Conservation (phyloP, 2,113 vertebrate genomes). For the Gallinago jamesoni region DNA sequence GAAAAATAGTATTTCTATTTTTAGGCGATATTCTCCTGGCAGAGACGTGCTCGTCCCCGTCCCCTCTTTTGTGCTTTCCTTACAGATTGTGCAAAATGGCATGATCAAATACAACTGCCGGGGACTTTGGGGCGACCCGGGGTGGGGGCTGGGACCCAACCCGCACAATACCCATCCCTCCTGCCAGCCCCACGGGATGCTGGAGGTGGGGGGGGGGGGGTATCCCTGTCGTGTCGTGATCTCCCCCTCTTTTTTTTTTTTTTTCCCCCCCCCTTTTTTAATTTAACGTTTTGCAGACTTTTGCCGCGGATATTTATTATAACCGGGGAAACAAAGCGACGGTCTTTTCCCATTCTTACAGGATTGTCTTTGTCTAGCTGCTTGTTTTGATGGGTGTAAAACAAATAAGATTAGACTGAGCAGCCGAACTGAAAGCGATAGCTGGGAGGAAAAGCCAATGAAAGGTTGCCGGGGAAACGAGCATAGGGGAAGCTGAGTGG, state of each 20-base stretch:
- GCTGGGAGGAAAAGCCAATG: conserved; percentile 88
- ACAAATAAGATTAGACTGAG: conserved; percentile 90
- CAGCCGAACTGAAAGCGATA: conserved; percentile 89
- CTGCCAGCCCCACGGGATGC: conserved; percentile 45
- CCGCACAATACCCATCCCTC: conserved; percentile 68
- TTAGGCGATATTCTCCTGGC: conserved; percentile 71
- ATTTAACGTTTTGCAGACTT: conserved; percentile 68
- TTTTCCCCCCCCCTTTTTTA: background rate
- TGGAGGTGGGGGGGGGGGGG: background rate
- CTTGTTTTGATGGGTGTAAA: conserved; percentile 90
- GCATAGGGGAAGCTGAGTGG: conserved; percentile 86
- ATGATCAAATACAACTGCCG: conserved; percentile 64
- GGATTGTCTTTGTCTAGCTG: conserved; percentile 86
- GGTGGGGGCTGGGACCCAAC: conserved; percentile 56
- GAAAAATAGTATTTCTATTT: conserved; percentile 83
- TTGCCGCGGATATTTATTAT: conserved; percentile 70
- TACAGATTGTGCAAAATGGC: conserved; percentile 78
- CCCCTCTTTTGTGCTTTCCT: conserved; percentile 62
- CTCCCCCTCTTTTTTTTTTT: background rate
- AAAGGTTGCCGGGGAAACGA: conserved; percentile 90
- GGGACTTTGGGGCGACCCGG: conserved; percentile 62
- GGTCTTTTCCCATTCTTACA: conserved; percentile 82
- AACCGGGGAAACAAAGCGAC: conserved; percentile 77
- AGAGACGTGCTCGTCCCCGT: conserved; percentile 36
- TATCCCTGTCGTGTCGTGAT: background rate